These are phyloP conservation scores for Mnemiopsis leidyi DNA, from an alignment of 37 sponge, comb jelly and placozoan species.

Conservation along the genomic window DNA sequence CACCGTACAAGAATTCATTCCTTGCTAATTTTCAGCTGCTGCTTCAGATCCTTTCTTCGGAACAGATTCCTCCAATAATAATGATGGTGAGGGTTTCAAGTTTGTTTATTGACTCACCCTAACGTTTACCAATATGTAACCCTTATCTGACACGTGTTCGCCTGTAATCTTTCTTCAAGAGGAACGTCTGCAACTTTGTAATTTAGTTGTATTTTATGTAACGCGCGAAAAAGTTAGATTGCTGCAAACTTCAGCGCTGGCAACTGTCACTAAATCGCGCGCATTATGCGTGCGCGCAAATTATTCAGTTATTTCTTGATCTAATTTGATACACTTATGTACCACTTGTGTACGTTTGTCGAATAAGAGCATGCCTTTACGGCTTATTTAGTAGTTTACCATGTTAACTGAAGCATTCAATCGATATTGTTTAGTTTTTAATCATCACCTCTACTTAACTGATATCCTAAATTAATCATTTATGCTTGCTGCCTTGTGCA, in stretches of 20 bases:
- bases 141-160: neutral
- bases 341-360: too few species aligned
- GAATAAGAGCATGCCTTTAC: too few species aligned
- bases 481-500: too few species aligned
- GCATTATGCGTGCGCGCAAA: slow-evolving; percentile 53
- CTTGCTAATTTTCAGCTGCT: neutral
- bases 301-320: too few species aligned
- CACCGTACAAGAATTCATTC: neutral
- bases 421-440: too few species aligned
- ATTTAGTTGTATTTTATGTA: neutral
- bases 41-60: neutral
- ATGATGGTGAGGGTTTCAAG: neutral
- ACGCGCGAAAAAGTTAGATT: slow-evolving; percentile 3
- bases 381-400: too few species aligned
- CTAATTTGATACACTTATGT: too few species aligned
- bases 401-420: too few species aligned
- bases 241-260: neutral
- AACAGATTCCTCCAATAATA: neutral
- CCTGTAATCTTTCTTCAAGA: neutral
- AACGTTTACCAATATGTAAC: neutral
- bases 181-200: neutral
- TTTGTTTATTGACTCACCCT: neutral
- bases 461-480: too few species aligned
- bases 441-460: too few species aligned
- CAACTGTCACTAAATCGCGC: slow-evolving; percentile 2